Evolutionary conservation across 2,113 vertebrate genomes (phyloP).

Genomic region (Psephotus haematonotus): DNA sequence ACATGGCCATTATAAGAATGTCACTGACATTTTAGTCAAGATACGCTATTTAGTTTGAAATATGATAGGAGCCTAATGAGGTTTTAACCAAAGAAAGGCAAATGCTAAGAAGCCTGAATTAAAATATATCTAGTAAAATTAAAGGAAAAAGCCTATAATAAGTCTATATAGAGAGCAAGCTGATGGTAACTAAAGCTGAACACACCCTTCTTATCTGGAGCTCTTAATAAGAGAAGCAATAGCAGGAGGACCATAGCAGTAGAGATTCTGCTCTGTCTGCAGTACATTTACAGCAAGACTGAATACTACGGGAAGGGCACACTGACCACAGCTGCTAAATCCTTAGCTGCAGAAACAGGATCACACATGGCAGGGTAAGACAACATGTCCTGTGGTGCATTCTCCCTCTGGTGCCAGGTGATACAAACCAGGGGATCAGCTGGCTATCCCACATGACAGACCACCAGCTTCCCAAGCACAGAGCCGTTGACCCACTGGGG

Average conservation of each 20-base stretch:
- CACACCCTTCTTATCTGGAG: neutral
- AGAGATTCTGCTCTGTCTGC: neutral
- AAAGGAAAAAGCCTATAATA: neutral
- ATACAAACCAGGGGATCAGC: neutral
- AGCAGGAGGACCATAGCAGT: neutral
- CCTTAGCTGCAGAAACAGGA: neutral
- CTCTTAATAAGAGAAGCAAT: neutral
- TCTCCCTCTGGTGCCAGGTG: accelerated
- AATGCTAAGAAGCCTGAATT: neutral
- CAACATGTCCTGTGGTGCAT: neutral
- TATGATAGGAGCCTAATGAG: conserved; percentile 47
- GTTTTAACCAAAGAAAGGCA: conserved; percentile 31
- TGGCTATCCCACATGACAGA: neutral
- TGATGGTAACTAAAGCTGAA: neutral
- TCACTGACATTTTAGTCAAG: conserved; percentile 62
- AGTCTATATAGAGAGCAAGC: neutral
- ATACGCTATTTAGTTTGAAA: conserved; percentile 53
- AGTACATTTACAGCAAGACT: neutral
- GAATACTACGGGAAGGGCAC: neutral
- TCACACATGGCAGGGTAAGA: neutral
- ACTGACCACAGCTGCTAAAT: neutral
- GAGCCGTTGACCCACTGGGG: neutral
- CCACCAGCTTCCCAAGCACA: neutral
- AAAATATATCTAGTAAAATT: conserved; percentile 13
- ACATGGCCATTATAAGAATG: conserved; percentile 36